Evolutionary conservation across 1,140 invertebrate species (phyloP), one percentile per base, ranked within the genome.

Genomic region (Muscidifurax raptorellus): DNA sequence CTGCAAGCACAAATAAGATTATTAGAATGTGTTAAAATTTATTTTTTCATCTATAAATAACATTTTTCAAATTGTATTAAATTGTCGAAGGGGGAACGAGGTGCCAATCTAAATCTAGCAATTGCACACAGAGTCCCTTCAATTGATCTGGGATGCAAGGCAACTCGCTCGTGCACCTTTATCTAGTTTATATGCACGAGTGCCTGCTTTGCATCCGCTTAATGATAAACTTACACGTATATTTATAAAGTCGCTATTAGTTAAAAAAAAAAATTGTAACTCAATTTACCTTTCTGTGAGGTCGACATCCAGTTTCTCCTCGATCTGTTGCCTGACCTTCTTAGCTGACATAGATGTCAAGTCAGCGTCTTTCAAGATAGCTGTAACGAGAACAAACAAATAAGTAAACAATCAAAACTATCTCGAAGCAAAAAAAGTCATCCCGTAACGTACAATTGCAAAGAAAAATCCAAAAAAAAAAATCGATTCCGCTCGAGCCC

Each of bases 351-450:
- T 96, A 52, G 95, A 95, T 10, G 95, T 95, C 13, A 98, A 94
- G 90, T 98, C 96, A 7, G 97, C 97, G 93, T 96, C 96, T 93
- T 98, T 97, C 4, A 99, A 94, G 88, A 98, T 97, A 80, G 95
- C 97, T 98, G 91, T 36, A 94, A 94, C 88, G 85, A 88, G 30
- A 30, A 18, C 52, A 72, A 30, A 25, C 4, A 44, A 74, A 82
- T 27, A 32, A 44, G 66, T 36, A 47, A 18, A 78, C 44, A 84
- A 77, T 66, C 28, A 32, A 18, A 22, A 5, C 59, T 25, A 67
- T 47, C 1, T 12, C 1, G 18, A 59, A 0, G 15, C 1, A 15
- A 59, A 59, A 59, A 59, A 59, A 59, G 2, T 59, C 22, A 59
- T 22, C 2, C n/a, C 52, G 22, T 52, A 59, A n/a, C 52, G 52